phyloP scores from a whole-genome alignment of 23 tunicate genomes.

The Botrylloides violaceus region DNA sequence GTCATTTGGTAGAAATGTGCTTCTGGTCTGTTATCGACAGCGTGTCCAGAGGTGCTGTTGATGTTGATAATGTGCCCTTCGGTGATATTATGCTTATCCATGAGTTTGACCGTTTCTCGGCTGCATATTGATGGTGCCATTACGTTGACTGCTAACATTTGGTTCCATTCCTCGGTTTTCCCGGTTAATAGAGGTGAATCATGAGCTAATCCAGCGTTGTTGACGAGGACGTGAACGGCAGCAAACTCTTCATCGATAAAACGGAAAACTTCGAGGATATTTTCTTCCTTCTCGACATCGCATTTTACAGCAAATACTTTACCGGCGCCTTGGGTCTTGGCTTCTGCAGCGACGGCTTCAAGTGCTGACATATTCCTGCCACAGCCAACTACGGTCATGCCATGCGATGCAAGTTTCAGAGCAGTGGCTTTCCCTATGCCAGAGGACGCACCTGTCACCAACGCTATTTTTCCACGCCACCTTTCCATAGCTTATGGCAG shows the following conservation, averaged over 20 bases:
- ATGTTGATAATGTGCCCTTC: constrained; percentile 83
- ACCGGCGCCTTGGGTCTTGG: constrained; percentile 39
- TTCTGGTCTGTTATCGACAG: constrained; percentile 21
- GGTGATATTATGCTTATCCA: constrained; percentile 42
- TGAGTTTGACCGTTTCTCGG: constrained; percentile 56
- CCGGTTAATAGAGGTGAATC: constrained; percentile 37
- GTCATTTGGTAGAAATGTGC: constrained; percentile 45
- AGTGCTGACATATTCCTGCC: constrained; percentile 57
- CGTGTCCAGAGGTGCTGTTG: constrained; percentile 81
- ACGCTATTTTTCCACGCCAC: constrained; percentile 73
- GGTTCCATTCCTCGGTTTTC: constrained; percentile 63
- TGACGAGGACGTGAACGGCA: constrained; percentile 47
- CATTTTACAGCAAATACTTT: constrained; percentile 48
- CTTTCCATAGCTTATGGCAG: too few species aligned
- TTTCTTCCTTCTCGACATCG: constrained; percentile 39
- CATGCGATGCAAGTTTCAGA: constrained; percentile 33
- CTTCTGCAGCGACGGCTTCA: constrained; percentile 34
- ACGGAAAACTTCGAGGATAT: constrained; percentile 53
- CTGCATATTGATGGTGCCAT: constrained; percentile 40
- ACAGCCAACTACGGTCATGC: constrained; percentile 69
- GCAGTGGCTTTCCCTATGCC: constrained; percentile 78
- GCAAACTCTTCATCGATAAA: constrained; percentile 55
- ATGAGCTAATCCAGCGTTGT: constrained; percentile 76
- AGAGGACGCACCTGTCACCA: constrained; percentile 79
- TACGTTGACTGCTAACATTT: constrained; percentile 55